phyloP scores from a whole-genome alignment of 2,888 invertebrate genomes.

The Ctena decussata region DNA sequence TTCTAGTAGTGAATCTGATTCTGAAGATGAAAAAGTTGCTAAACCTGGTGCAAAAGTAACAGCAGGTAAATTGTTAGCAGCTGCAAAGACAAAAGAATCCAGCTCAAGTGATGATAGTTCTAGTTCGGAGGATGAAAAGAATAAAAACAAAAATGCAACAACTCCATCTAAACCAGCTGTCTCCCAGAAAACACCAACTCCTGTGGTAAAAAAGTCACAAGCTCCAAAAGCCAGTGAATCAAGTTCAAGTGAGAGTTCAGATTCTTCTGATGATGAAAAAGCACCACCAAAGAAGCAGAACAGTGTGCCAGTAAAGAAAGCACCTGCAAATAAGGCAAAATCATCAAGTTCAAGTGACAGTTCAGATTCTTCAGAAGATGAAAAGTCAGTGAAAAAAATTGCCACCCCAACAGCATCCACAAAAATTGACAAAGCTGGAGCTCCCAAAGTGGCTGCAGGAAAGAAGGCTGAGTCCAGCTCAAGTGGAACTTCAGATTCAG shows the following conservation, averaged over 20 bases:
- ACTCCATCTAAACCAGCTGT: neutral
- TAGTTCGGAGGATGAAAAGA: neutral
- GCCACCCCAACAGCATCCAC: slow-evolving; percentile 21
- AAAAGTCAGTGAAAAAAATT: slow-evolving; percentile 24
- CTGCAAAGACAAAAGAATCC: neutral
- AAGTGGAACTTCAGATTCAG: slow-evolving; percentile 69
- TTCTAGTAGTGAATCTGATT: slow-evolving; percentile 50
- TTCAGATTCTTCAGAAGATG: slow-evolving; percentile 58
- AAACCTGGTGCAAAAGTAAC: neutral
- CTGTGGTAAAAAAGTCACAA: neutral
- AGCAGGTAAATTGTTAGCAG: neutral
- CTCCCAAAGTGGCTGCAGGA: neutral
- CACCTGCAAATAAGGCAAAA: slow-evolving; percentile 45
- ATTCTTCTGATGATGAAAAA: slow-evolving; percentile 57
- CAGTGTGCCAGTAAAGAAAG: slow-evolving; percentile 12
- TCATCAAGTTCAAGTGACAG: slow-evolving; percentile 58
- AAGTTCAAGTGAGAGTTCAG: slow-evolving; percentile 49
- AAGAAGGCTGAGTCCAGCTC: slow-evolving; percentile 27
- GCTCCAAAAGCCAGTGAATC: neutral
- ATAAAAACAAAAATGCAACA: neutral
- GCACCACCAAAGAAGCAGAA: neutral
- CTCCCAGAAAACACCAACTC: neutral
- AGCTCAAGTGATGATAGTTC: neutral
- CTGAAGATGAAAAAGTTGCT: slow-evolving; percentile 16
- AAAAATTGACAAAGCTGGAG: neutral